Conservation (phyloP, 2,797 vertebrate genomes). For the Sardinella longiceps region DNA sequence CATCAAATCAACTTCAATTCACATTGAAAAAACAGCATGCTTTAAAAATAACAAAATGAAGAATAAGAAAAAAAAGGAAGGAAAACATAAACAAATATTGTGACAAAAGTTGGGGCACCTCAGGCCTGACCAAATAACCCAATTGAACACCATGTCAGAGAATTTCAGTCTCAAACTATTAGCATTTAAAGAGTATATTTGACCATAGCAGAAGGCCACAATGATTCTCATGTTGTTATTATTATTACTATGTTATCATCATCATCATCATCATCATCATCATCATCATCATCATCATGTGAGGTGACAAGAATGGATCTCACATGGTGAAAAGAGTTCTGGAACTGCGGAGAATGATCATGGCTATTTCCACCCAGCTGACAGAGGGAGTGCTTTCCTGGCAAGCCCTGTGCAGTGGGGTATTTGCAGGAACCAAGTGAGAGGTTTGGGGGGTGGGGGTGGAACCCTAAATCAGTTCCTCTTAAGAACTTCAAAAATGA, state of each 20-base stretch:
- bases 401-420: conserved; percentile 21
- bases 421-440: neutral
- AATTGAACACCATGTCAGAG: conserved; percentile 16
- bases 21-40: conserved; percentile 62
- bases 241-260: neutral
- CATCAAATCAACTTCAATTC: conserved; percentile 47
- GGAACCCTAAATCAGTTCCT: neutral
- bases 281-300: neutral
- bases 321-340: conserved; percentile 48
- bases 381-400: conserved; percentile 41
- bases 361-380: conserved; percentile 53
- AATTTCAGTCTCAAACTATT: conserved; percentile 12
- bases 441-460: neutral
- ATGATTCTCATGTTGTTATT: conserved; percentile 6
- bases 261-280: neutral
- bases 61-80: conserved; percentile 49
- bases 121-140: conserved; percentile 19
- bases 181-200: conserved; percentile 4
- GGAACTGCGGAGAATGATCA: conserved; percentile 53
- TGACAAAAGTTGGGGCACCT: conserved; percentile 33
- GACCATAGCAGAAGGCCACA: neutral
- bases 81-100: conserved; percentile 37
- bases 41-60: conserved; percentile 50
- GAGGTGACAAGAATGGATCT: conserved; percentile 13
- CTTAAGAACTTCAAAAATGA: neutral